These are phyloP conservation scores for Ceriagrion tenellum DNA, from an alignment of 2,888 invertebrate genomes.

Conservation along the genomic window DNA sequence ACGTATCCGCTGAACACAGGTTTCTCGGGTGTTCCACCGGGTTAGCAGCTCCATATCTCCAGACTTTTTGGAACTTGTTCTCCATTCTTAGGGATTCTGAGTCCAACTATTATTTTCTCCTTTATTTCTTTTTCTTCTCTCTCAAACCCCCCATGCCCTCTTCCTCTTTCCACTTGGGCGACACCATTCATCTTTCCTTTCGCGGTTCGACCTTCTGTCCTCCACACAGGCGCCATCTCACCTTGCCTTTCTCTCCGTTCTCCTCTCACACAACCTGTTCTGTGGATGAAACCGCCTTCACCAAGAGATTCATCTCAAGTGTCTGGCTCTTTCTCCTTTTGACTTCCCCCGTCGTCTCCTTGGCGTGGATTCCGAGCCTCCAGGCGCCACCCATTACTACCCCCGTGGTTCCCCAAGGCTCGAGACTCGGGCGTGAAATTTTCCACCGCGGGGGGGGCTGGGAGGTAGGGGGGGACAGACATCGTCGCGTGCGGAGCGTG, in stretches of 20 bases:
- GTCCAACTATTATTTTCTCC: too few relatives aligned
- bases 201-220: neutral
- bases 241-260: neutral
- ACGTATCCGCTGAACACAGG: too few relatives aligned
- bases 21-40: too few relatives aligned
- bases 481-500: neutral
- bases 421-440: neutral
- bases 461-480: too few relatives aligned
- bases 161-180: neutral
- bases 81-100: too few relatives aligned
- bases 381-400: neutral
- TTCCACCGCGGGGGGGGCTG: neutral
- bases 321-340: neutral
- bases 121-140: too few relatives aligned
- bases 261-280: neutral
- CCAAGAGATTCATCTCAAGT: neutral
- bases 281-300: neutral
- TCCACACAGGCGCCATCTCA: neutral
- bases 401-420: neutral
- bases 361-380: too few relatives aligned
- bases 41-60: too few relatives aligned
- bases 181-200: neutral
- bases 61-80: too few relatives aligned
- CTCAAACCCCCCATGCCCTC: neutral
- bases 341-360: too few relatives aligned